Conservation (phyloP, 2,113 vertebrate species). For the Stomatorhinus ivindoensis region DNA sequence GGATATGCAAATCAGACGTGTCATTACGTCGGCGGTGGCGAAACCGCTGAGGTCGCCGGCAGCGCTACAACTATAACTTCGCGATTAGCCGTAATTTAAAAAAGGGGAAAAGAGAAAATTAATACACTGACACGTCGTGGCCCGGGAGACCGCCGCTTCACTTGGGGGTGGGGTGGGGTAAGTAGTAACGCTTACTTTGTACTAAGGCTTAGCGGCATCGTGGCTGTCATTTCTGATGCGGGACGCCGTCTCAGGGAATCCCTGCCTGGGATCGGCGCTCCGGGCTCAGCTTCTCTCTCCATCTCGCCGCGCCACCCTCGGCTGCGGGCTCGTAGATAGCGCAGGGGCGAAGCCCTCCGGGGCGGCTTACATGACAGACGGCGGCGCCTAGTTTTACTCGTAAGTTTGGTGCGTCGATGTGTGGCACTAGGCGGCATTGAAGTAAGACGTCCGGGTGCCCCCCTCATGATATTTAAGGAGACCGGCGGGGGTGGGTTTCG, state of each 20-base stretch:
- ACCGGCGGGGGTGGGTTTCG: slow-evolving; percentile 1
- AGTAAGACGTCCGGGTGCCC: background rate
- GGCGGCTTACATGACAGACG: background rate
- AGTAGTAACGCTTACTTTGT: background rate
- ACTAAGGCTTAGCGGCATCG: slow-evolving; percentile 11
- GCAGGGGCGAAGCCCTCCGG: background rate
- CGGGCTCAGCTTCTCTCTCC: slow-evolving; percentile 38
- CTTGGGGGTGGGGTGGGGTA: slow-evolving; percentile 40
- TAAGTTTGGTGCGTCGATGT: background rate
- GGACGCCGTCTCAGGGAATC: slow-evolving; percentile 33
- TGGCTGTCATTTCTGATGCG: slow-evolving; percentile 48
- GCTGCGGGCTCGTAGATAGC: background rate
- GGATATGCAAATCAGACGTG: slow-evolving; percentile 58
- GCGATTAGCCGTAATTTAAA: slow-evolving; percentile 33
- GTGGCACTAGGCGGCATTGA: background rate
- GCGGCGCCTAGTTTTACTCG: background rate
- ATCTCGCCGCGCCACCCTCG: background rate
- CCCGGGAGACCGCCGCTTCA: slow-evolving; percentile 21
- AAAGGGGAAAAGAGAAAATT: background rate
- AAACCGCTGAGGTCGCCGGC: slow-evolving; percentile 61
- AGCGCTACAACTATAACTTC: slow-evolving; percentile 61
- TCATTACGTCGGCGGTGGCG: slow-evolving; percentile 60
- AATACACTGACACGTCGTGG: slow-evolving; percentile 17
- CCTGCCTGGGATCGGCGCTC: slow-evolving; percentile 18
- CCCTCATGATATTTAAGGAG: background rate